Conservation (phyloP, 2,888 invertebrate species). For the Stenurella melanura region DNA sequence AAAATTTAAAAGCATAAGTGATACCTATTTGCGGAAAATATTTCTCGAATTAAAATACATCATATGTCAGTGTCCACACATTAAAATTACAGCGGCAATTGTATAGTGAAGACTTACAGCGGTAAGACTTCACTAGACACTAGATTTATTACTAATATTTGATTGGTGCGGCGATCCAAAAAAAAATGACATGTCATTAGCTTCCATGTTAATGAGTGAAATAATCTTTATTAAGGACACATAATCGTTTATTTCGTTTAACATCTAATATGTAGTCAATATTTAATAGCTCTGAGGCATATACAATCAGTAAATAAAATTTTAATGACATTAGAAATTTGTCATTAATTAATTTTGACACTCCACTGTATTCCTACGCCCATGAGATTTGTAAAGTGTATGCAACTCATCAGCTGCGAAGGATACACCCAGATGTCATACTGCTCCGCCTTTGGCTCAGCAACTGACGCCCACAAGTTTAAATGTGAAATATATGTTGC, state of each 20-base stretch:
- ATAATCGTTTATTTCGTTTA: too few relatives aligned
- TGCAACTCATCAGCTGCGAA: slow-evolving; percentile 45
- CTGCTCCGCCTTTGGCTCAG: slow-evolving; percentile 55
- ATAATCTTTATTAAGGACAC: neutral
- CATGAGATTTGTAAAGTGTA: slow-evolving; percentile 25
- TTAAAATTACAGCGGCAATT: too few relatives aligned
- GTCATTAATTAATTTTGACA: neutral
- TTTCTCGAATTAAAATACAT: too few relatives aligned
- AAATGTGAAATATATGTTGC: slow-evolving; percentile 47
- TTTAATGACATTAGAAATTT: slow-evolving; percentile 5
- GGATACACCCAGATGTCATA: slow-evolving; percentile 57
- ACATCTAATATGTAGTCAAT: neutral
- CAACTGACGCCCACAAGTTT: slow-evolving; percentile 56
- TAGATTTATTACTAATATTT: too few relatives aligned
- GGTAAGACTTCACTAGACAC: too few relatives aligned
- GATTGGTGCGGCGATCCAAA: too few relatives aligned
- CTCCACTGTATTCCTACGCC: slow-evolving; percentile 29
- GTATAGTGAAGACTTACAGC: too few relatives aligned
- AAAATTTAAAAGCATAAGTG: too few relatives aligned
- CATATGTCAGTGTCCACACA: too few relatives aligned
- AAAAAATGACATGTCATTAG: too few relatives aligned
- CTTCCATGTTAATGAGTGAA: too few relatives aligned
- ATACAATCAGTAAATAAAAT: slow-evolving; percentile 11
- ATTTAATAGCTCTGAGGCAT: slow-evolving; percentile 1
- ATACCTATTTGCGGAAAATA: too few relatives aligned